These are phyloP conservation scores for Ptychobarbus kaznakovi DNA, from an alignment of 2,797 vertebrate genomes.

Conservation along the genomic window DNA sequence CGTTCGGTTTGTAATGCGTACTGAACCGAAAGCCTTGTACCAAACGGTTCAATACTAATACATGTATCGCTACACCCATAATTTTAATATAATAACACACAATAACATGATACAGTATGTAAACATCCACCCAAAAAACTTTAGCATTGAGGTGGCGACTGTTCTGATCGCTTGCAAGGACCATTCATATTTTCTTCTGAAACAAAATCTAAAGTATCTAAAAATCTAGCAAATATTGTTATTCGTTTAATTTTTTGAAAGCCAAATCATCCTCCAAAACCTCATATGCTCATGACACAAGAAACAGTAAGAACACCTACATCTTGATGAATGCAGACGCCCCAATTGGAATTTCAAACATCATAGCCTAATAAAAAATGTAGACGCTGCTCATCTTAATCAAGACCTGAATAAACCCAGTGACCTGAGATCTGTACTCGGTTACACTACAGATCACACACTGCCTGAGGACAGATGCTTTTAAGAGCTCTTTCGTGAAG, in stretches of 20 bases:
- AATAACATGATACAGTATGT: neutral
- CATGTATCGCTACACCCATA: too few relatives aligned
- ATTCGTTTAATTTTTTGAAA: neutral
- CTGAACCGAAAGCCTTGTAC: too few relatives aligned
- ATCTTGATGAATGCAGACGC: neutral
- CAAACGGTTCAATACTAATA: too few relatives aligned
- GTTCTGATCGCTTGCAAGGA: neutral
- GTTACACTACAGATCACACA: constrained; percentile 24
- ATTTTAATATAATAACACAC: neutral
- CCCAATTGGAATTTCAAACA: neutral
- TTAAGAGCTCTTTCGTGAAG: constrained; percentile 46
- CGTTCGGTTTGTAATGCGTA: too few relatives aligned
- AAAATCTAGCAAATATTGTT: neutral
- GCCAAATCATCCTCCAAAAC: neutral
- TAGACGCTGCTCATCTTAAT: neutral
- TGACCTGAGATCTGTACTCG: constrained; percentile 23
- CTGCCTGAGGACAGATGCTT: constrained; percentile 42
- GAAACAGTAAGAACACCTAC: neutral
- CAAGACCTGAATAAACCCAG: constrained; percentile 19
- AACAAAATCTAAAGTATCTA: neutral
- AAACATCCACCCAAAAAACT: neutral
- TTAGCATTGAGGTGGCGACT: neutral
- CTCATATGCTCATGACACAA: neutral
- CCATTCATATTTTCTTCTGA: neutral
- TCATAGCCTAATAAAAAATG: neutral